phyloP scores from a whole-genome alignment of 2,113 vertebrate species.

The Pelvicachromis taeniatus region DNA sequence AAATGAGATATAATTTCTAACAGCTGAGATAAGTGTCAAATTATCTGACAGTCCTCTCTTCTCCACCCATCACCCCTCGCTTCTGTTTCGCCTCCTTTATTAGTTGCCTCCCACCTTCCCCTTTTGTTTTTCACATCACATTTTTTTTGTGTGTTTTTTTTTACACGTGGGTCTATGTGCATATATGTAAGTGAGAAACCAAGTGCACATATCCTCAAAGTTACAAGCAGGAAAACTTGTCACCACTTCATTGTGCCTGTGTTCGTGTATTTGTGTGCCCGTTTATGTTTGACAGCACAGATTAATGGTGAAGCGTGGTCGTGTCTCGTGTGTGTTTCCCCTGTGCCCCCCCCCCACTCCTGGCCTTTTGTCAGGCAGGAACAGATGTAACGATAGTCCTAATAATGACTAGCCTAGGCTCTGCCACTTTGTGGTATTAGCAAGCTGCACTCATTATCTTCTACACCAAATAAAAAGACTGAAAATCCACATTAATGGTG shows the following conservation, averaged over 20 bases:
- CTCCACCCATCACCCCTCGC: background rate
- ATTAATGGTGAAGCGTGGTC: constrained; percentile 17
- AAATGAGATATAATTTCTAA: background rate
- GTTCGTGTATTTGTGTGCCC: constrained; percentile 8
- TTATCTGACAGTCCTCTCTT: background rate
- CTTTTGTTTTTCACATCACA: background rate
- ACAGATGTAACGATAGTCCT: constrained; percentile 31
- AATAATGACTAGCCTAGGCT: background rate
- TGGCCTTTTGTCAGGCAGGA: background rate
- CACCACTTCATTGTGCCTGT: background rate
- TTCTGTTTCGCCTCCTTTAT: background rate
- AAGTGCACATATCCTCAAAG: background rate
- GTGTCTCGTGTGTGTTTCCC: constrained; percentile 39
- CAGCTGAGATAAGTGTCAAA: background rate
- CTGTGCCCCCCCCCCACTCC: background rate
- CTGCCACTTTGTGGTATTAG: background rate
- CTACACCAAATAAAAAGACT: background rate
- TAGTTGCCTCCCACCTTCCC: background rate
- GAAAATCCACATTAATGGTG: background rate
- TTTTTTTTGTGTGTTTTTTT: background rate
- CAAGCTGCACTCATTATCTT: background rate
- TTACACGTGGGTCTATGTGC: background rate
- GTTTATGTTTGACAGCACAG: constrained; percentile 28
- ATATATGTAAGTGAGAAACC: background rate
- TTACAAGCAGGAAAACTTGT: background rate